Percentiles rank a stretch among this genome's conserved stretches.
Evolutionary conservation across 2,797 vertebrate species (phyloP).

Genomic region (Florisuga fusca): DNA sequence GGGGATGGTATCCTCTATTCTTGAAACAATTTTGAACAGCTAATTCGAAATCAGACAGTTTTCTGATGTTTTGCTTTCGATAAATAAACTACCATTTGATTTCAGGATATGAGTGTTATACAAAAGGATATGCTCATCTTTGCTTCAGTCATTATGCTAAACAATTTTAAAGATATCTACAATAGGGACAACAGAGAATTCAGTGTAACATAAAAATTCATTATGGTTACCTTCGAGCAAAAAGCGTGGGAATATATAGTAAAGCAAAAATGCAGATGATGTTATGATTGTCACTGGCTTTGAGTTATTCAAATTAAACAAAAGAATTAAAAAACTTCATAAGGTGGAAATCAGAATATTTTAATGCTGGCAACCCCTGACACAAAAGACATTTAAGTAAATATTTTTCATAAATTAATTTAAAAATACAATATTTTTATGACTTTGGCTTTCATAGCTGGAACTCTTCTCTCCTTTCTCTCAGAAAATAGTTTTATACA

Average conservation of each 20-base stretch:
- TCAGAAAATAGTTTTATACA: not conserved
- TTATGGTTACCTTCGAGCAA: not conserved
- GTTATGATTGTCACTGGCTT: not conserved
- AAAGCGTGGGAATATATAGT: not conserved
- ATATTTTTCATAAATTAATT: not conserved
- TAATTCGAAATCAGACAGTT: not conserved
- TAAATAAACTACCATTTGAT: not conserved
- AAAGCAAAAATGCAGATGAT: not conserved
- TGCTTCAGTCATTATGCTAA: not conserved
- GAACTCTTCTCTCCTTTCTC: not conserved
- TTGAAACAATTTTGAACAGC: not conserved
- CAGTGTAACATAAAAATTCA: not conserved
- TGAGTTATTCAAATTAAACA: not conserved
- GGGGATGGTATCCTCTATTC: not conserved
- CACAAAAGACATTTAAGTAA: not conserved
- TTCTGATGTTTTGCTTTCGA: not conserved
- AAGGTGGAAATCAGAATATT: not conserved
- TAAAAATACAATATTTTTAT: not conserved
- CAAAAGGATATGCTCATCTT: not conserved
- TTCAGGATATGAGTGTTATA: not conserved
- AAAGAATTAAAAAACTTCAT: not conserved
- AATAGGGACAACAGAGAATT: not conserved
- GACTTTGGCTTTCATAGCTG: not conserved
- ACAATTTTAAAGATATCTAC: not conserved
- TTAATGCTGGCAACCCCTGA: not conserved